A percentile compares a stretch with the other conserved stretches of the same genome.
These are phyloP conservation scores for Columba janthina DNA, from an alignment of 2,113 vertebrate species.

Conservation along the genomic window DNA sequence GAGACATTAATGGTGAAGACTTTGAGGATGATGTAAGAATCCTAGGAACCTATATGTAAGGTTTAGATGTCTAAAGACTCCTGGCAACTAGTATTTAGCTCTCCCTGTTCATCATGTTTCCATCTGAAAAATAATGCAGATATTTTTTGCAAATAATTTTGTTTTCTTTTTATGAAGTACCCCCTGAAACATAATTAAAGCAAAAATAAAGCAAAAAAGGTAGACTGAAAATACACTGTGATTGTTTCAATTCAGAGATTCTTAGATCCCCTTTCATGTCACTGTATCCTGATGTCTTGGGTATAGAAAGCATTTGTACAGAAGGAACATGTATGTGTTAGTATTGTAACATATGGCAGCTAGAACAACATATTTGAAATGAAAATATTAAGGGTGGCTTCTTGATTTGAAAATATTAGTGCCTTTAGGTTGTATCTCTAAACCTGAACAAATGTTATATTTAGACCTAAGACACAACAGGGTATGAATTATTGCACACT, in stretches of 20 bases:
- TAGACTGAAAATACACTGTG: background rate
- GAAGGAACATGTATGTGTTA: background rate
- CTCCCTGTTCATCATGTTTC: background rate
- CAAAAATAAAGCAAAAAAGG: background rate
- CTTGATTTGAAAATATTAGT: slow-evolving; percentile 75
- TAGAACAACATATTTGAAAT: slow-evolving; percentile 68
- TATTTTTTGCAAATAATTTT: background rate
- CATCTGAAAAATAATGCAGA: background rate
- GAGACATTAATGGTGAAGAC: background rate
- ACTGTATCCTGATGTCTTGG: background rate
- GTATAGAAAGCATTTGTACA: background rate
- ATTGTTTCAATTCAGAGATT: background rate
- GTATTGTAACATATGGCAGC: slow-evolving; percentile 62
- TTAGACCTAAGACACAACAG: slow-evolving; percentile 75
- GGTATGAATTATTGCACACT: slow-evolving; percentile 77
- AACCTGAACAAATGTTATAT: slow-evolving; percentile 76
- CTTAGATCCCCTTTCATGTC: background rate
- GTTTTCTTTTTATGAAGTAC: background rate
- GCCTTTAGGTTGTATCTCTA: slow-evolving; percentile 70
- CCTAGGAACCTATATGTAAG: background rate
- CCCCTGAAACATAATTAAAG: background rate
- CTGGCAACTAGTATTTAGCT: background rate
- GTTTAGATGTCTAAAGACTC: background rate
- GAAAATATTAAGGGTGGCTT: slow-evolving; percentile 59
- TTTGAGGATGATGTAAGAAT: background rate